phyloP scores from a whole-genome alignment of 2,797 vertebrate species.

The Brachyrhaphis roseni region DNA sequence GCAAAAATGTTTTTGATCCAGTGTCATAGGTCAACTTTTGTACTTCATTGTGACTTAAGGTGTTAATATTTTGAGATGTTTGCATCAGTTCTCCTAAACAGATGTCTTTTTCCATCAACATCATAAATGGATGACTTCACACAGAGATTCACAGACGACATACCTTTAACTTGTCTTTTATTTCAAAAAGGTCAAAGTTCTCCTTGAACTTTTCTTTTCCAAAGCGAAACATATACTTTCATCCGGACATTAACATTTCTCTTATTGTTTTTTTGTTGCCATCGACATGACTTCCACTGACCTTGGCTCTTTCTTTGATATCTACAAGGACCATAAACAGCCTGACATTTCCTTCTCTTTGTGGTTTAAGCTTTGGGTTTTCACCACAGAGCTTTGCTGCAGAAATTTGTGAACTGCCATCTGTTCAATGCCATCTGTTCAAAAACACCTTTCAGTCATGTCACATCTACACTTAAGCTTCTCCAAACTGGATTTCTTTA shows the following conservation, averaged over 20 bases:
- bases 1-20: slow-evolving; percentile 46
- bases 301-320: not conserved
- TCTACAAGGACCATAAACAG: not conserved
- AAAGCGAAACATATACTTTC: not conserved
- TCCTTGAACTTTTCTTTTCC: not conserved
- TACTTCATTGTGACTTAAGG: slow-evolving; percentile 33
- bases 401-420: not conserved
- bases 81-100: not conserved
- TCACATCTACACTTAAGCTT: not conserved
- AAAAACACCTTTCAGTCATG: not conserved
- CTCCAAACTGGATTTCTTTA: not conserved
- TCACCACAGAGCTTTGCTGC: not conserved
- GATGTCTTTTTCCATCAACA: not conserved
- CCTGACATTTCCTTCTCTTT: slow-evolving; percentile 14
- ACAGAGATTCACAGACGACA: not conserved
- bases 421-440: not conserved
- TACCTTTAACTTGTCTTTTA: not conserved
- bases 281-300: not conserved
- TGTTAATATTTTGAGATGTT: slow-evolving; percentile 35
- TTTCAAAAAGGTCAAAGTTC: slow-evolving; percentile 1
- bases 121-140: not conserved
- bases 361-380: not conserved
- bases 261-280: not conserved
- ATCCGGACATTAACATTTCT: not conserved
- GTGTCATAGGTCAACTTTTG: slow-evolving; percentile 41